phyloP scores from a whole-genome alignment of 2,797 vertebrate genomes.

The Ateles fusciceps region DNA sequence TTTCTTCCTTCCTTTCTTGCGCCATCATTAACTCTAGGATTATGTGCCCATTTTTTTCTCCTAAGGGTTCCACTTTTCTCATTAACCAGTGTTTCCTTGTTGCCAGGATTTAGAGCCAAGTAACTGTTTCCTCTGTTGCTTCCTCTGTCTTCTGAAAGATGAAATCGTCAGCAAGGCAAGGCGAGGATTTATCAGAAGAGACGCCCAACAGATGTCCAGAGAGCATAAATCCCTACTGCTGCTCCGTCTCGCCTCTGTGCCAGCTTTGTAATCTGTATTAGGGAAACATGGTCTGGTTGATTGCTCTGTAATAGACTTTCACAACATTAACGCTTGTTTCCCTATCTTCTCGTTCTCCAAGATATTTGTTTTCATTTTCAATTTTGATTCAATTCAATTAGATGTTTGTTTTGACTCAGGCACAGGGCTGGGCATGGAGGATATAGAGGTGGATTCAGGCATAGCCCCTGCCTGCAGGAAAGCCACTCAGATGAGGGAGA shows the following conservation, averaged over 20 bases:
- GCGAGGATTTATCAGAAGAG: slow-evolving; percentile 61
- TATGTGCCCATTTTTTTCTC: background rate
- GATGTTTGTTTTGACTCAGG: slow-evolving; percentile 36
- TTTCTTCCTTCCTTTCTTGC: background rate
- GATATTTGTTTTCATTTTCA: slow-evolving; percentile 71
- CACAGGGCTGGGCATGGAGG: background rate
- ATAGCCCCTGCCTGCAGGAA: background rate
- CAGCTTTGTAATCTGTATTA: slow-evolving; percentile 60
- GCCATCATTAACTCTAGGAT: background rate
- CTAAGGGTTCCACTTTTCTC: background rate
- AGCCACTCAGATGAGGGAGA: background rate
- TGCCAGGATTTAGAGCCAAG: slow-evolving; percentile 36
- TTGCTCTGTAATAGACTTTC: slow-evolving; percentile 64
- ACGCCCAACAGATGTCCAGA: slow-evolving; percentile 68
- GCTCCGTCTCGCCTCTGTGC: slow-evolving; percentile 29
- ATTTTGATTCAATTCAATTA: slow-evolving; percentile 68
- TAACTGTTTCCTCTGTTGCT: background rate
- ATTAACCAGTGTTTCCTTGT: background rate
- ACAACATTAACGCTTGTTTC: slow-evolving; percentile 21
- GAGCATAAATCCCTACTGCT: slow-evolving; percentile 14
- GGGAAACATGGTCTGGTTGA: slow-evolving; percentile 66
- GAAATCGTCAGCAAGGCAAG: slow-evolving; percentile 58
- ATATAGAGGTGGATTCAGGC: background rate
- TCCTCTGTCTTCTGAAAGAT: slow-evolving; percentile 60
- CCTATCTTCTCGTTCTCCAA: slow-evolving; percentile 25